Base-by-base conservation (phyloP, 1,140 invertebrate genomes). In the Bathynomus jamesi region DNA sequence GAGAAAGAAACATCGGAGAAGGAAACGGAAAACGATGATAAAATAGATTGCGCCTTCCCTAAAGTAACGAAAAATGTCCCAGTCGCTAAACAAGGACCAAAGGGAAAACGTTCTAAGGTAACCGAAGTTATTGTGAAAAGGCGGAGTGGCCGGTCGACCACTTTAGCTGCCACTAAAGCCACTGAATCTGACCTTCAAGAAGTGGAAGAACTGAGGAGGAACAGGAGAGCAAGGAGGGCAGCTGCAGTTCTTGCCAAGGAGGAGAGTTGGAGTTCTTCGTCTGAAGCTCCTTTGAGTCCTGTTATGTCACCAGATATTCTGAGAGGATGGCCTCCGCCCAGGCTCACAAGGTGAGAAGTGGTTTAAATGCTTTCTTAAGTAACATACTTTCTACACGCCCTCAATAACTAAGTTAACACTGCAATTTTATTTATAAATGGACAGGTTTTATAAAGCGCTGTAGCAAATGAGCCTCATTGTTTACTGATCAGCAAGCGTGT, bases 291-390 rank as follows among this genome's bases (percentile, higher is more conserved):
- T 17, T 62, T 75, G 21, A 75, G 5, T 2, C 5, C 40, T 53
- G 21, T 53, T 28, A 69, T 77, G 72, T 77, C 76, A 21, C 76
- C 76, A 21, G 76, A 77, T 29, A 74, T 69, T 13, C 67, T 77
- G 0, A 71, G 76, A 69, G 76, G 76, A 27, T 77, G 76, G 76
- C 76, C 76, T 30, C 76, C 76, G 24, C 72, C 76, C 7, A 68
- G 76, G 60, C 61, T 77, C 10, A 74, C 76, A 31, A 77, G 76
- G 76, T 77, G 32, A 61, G 69, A 30, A 4, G 24, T 61, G 24
- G 21, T 61, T 69, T 63, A 53, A 53, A 31, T 64, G 3, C 28
- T 2, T 60, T 66, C 7, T 61, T 66, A 4, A 13, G 4, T 65
- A n/a, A n/a, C n/a, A n/a, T n/a, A n/a, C n/a, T n/a, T n/a, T n/a